Evolutionary conservation across 2,888 invertebrate species (phyloP).

Genomic region (Aphodius granarius): DNA sequence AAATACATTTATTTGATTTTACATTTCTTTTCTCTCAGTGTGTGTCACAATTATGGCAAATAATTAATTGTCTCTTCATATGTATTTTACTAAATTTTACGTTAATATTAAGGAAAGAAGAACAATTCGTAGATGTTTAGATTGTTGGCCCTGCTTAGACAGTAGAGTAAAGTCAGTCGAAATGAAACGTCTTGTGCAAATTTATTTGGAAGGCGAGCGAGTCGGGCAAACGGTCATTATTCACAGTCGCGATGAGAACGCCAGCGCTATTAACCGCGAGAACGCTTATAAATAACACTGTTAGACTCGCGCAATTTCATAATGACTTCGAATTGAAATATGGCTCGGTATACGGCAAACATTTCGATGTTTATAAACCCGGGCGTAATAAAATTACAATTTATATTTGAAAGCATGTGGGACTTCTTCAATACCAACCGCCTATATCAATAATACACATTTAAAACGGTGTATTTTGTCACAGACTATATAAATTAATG

Average conservation of each 20-base stretch:
- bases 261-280: slow-evolving; percentile 24
- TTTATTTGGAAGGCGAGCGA: slow-evolving; percentile 41
- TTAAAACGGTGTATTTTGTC: not conserved
- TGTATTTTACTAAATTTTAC: too few species aligned
- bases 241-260: slow-evolving; percentile 31
- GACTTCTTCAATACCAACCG: not conserved
- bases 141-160: not conserved
- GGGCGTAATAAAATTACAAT: slow-evolving; percentile 24
- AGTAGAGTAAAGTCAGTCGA: slow-evolving; percentile 3
- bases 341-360: slow-evolving; percentile 23
- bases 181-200: slow-evolving; percentile 31
- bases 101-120: not conserved
- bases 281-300: slow-evolving; percentile 26
- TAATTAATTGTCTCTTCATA: too few species aligned
- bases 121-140: not conserved
- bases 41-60: too few species aligned
- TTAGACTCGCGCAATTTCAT: slow-evolving; percentile 22
- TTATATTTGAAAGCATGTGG: slow-evolving; percentile 25
- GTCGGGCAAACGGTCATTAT: slow-evolving; percentile 39
- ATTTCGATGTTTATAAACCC: slow-evolving; percentile 26
- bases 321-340: slow-evolving; percentile 26
- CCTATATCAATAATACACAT: not conserved
- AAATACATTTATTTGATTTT: too few species aligned
- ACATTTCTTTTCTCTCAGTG: too few species aligned
- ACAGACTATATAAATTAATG: too few species aligned